These are phyloP conservation scores for Macrophya alboannulata DNA, from an alignment of 2,888 invertebrate species.

Conservation along the genomic window DNA sequence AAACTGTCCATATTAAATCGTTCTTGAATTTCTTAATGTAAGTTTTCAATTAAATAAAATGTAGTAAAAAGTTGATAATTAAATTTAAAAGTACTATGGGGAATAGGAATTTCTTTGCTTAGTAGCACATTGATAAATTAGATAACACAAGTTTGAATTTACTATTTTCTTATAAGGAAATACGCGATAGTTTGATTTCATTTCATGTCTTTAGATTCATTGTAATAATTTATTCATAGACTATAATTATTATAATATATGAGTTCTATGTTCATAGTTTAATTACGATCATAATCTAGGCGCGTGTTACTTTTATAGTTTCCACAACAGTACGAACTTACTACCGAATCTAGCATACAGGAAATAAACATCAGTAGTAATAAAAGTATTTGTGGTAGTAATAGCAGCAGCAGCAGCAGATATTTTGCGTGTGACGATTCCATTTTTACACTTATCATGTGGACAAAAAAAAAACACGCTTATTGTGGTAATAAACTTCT, in stretches of 20 bases:
- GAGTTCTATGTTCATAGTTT: conserved; percentile 47
- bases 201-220: not conserved
- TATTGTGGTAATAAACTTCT: conserved; percentile 16
- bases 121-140: not conserved
- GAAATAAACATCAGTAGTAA: conserved; percentile 52
- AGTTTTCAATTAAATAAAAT: not conserved
- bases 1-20: not conserved
- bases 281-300: conserved; percentile 38
- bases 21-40: not conserved
- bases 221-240: conserved; percentile 62
- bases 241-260: conserved; percentile 51
- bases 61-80: not conserved
- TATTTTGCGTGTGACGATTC: conserved; percentile 1
- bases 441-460: not conserved
- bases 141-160: not conserved
- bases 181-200: not conserved
- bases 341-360: conserved; percentile 49
- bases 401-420: conserved; percentile 17
- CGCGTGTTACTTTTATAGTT: conserved; percentile 30
- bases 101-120: not conserved
- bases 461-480: conserved; percentile 12
- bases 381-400: conserved; percentile 38
- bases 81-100: not conserved
- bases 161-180: not conserved
- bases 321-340: conserved; percentile 32